Conservation (phyloP, 2,113 vertebrate species). For the Prolemur simus region DNA sequence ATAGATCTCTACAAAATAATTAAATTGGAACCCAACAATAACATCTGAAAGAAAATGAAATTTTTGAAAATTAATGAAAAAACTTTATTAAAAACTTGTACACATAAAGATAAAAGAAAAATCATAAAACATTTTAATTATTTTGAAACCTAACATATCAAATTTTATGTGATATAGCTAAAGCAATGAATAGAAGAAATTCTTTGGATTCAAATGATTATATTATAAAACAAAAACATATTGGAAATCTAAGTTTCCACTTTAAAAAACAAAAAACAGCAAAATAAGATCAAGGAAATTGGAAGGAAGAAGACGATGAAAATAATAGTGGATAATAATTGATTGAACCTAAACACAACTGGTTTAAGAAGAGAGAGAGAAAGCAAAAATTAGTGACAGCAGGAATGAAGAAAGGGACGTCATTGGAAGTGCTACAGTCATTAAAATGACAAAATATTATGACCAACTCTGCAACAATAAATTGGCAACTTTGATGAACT, state of each 20-base stretch:
- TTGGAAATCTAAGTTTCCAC: background rate
- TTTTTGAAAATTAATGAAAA: background rate
- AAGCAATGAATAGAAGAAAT: background rate
- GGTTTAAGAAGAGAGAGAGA: background rate
- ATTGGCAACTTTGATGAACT: no score
- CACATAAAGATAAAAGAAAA: background rate
- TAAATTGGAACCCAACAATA: background rate
- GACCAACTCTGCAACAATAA: no score
- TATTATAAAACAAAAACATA: background rate
- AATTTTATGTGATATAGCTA: background rate
- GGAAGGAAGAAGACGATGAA: background rate
- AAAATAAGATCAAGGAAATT: background rate
- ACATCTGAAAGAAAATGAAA: background rate
- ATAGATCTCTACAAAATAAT: background rate
- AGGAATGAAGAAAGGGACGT: background rate
- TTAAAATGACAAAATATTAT: no score
- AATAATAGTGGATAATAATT: background rate
- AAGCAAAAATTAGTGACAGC: background rate
- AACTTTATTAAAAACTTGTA: background rate
- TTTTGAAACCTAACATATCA: background rate
- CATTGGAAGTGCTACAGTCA: background rate
- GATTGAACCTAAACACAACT: background rate
- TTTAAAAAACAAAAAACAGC: background rate
- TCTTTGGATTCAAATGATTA: background rate
- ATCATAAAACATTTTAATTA: background rate